Evolutionary conservation across 2,113 vertebrate genomes (phyloP).

Genomic region (Capra hircus): DNA sequence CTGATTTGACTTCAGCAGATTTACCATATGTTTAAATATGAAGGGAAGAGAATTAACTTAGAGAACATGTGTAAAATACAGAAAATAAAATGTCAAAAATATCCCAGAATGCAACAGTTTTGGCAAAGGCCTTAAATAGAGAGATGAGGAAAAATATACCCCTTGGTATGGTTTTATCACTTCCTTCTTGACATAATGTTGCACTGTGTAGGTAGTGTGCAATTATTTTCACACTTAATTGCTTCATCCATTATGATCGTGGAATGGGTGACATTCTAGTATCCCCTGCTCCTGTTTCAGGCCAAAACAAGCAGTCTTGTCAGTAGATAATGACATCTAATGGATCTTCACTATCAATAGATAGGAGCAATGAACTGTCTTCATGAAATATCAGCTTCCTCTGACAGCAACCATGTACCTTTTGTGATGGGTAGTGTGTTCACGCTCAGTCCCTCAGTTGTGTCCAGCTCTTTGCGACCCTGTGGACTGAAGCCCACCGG

Average conservation of each 20-base stretch:
- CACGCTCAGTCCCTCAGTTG: neutral
- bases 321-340: neutral
- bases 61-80: neutral
- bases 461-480: neutral
- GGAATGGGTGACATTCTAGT: neutral
- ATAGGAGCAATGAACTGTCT: neutral
- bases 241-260: neutral
- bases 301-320: neutral
- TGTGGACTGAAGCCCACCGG: neutral
- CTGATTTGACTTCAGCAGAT: neutral
- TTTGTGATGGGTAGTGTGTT: neutral
- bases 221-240: neutral
- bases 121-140: neutral
- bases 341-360: neutral
- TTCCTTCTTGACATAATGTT: neutral
- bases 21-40: neutral
- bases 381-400: neutral
- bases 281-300: neutral
- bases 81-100: neutral
- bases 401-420: neutral
- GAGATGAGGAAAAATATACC: neutral
- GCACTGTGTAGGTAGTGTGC: neutral
- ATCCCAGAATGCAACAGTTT: neutral
- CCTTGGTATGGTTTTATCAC: neutral
- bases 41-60: neutral